Percentiles rank a stretch among this genome's conserved stretches.
Conservation (phyloP, 2,113 vertebrate species). For the Indicator indicator region DNA sequence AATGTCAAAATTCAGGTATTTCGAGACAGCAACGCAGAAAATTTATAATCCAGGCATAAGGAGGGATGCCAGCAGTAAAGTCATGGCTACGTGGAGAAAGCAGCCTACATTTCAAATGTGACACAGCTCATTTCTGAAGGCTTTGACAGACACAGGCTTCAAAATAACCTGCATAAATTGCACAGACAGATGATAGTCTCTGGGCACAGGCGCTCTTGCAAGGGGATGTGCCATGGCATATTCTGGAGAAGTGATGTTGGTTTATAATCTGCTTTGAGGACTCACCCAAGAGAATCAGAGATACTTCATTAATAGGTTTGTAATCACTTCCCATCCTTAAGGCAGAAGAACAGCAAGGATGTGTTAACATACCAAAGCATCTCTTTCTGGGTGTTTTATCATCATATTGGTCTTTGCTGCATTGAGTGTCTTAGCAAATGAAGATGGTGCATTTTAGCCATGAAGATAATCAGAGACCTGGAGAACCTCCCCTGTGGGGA, state of each 20-base stretch:
- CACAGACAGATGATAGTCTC: background rate
- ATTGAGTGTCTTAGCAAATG: background rate
- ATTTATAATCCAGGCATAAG: background rate
- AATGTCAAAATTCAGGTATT: background rate
- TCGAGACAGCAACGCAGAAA: background rate
- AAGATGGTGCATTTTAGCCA: too few species aligned
- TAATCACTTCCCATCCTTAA: background rate
- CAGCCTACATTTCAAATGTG: background rate
- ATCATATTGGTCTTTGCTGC: background rate
- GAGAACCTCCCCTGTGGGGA: too few species aligned
- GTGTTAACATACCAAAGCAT: background rate
- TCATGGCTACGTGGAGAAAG: background rate
- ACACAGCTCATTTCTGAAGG: background rate
- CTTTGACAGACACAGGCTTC: background rate
- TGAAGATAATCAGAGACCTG: too few species aligned
- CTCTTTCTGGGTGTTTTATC: background rate
- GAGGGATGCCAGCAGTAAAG: background rate
- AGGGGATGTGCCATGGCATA: rapidly evolving
- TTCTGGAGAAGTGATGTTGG: background rate
- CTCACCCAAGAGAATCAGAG: background rate
- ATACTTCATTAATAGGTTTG: rapidly evolving
- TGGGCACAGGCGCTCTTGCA: background rate
- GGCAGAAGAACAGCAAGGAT: rapidly evolving
- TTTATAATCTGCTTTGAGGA: background rate
- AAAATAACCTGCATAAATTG: rapidly evolving